phyloP scores from a whole-genome alignment of 2,113 vertebrate genomes.

The Atractosteus spatula region DNA sequence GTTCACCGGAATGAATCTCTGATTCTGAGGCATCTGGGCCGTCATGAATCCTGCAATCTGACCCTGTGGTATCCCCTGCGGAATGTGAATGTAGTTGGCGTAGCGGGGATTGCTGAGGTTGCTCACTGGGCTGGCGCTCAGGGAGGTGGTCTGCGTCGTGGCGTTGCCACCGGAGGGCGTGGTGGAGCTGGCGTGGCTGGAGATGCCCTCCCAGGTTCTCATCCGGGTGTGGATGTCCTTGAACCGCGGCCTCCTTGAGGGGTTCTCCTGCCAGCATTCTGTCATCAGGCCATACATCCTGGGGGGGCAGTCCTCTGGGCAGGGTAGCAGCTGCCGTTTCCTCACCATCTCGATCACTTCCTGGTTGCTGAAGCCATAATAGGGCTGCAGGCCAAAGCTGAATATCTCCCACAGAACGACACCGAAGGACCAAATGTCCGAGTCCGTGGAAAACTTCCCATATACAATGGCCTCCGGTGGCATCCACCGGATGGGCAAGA shows the following conservation, averaged over 20 bases:
- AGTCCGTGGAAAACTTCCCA: conserved; percentile 92
- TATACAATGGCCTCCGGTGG: conserved; percentile 90
- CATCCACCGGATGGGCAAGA: conserved; percentile 97
- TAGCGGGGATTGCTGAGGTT: conserved; percentile 93
- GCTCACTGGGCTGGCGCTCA: conserved; percentile 94
- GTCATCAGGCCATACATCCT: conserved; percentile 93
- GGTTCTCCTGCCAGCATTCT: conserved; percentile 97
- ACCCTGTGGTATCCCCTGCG: conserved; percentile 78
- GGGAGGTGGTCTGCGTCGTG: conserved; percentile 96
- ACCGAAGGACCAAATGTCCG: conserved; percentile 95
- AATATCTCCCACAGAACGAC: conserved; percentile 97
- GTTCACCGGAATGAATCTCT: conserved; percentile 92
- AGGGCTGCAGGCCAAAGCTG: conserved; percentile 95
- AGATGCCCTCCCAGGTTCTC: conserved; percentile 92
- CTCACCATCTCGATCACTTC: conserved; percentile 98
- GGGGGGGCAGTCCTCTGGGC: conserved; percentile 94
- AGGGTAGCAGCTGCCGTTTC: conserved; percentile 89
- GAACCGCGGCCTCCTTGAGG: conserved; percentile 82
- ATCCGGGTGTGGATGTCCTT: conserved; percentile 90
- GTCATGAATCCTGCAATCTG: conserved; percentile 83
- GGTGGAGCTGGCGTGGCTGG: conserved; percentile 92
- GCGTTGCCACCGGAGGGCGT: conserved; percentile 93
- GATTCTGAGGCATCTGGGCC: conserved; percentile 76
- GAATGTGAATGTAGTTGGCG: conserved; percentile 85
- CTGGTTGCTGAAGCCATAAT: conserved; percentile 95